phyloP scores from a whole-genome alignment of 2,888 invertebrate genomes.

The Argyresthia albistria region DNA sequence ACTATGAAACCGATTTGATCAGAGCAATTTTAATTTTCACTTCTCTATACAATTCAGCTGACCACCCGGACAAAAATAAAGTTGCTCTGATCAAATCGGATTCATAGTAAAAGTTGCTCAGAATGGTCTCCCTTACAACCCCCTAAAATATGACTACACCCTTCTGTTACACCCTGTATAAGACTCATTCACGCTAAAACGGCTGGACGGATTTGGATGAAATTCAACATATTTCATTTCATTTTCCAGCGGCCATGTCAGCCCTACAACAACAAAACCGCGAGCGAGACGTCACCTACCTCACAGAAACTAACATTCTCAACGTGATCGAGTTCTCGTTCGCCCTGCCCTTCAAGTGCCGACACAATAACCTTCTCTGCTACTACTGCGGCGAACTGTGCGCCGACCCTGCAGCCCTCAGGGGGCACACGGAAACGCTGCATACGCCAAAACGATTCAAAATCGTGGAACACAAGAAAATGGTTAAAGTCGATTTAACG shows the following conservation, averaged over 20 bases:
- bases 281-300: conserved; percentile 47
- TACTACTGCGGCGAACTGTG: conserved; percentile 48
- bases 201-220: no score
- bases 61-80: no score
- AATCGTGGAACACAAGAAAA: conserved; percentile 48
- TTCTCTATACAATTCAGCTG: no score
- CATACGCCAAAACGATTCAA: conserved; percentile 50
- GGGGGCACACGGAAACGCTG: conserved; percentile 27
- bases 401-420: conserved; percentile 27
- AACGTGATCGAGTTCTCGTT: conserved; percentile 49
- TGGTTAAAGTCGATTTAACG: conserved; percentile 51
- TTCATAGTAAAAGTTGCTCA: no score
- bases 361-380: conserved; percentile 52
- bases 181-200: no score
- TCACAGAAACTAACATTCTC: conserved; percentile 49
- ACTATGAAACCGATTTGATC: no score
- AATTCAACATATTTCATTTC: not conserved
- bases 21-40: no score
- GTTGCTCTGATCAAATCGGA: no score
- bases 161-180: no score
- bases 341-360: conserved; percentile 52
- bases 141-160: no score
- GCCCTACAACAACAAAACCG: conserved; percentile 48
- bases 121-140: no score
- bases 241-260: conserved; percentile 24